Conservation (phyloP, 2,113 vertebrate species). For the Lophochroa leadbeateri region DNA sequence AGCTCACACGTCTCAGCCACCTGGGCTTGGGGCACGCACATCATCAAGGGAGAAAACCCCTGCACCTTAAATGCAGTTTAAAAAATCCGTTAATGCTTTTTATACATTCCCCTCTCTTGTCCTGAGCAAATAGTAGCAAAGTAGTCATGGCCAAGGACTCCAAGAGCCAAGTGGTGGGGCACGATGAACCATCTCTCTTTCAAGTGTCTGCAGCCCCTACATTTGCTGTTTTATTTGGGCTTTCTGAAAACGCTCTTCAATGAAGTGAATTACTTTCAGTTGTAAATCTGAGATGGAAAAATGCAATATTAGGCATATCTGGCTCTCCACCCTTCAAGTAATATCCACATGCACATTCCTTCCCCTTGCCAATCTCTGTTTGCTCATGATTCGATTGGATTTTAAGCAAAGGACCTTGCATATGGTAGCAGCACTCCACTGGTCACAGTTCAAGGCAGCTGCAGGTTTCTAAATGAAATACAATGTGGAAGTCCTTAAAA, state of each 20-base stretch:
- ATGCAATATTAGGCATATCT: background rate
- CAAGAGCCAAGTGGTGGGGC: background rate
- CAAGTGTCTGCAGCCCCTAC: background rate
- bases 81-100: background rate
- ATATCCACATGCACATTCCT: constrained; percentile 5
- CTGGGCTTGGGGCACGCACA: background rate
- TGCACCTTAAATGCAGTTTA: background rate
- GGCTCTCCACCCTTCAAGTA: background rate
- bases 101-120: background rate
- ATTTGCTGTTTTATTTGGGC: background rate
- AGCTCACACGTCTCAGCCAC: background rate
- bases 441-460: constrained; percentile 30
- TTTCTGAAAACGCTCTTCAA: constrained; percentile 12
- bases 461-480: constrained; percentile 7
- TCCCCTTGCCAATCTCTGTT: background rate
- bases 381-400: background rate
- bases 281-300: constrained; percentile 11
- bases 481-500: constrained; percentile 19
- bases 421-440: background rate
- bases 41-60: background rate
- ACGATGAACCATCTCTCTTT: background rate
- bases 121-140: background rate
- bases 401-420: background rate
- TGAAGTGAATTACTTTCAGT: background rate
- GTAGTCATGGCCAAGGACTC: background rate